Evolutionary conservation across 2,888 invertebrate genomes (phyloP).

Genomic region (Catotricha subobsoleta): DNA sequence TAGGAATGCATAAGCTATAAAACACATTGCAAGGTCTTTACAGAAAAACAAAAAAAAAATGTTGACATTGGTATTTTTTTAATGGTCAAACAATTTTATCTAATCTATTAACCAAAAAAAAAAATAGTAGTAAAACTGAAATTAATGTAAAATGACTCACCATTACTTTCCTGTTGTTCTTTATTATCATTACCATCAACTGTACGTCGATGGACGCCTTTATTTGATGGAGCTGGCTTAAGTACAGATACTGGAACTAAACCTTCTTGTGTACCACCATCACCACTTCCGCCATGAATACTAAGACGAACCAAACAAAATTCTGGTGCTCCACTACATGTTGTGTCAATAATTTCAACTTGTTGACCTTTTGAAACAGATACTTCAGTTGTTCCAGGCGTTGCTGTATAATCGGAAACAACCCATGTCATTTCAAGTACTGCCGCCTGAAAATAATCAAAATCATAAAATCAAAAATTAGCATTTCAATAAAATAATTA

Average conservation of each 20-base stretch:
- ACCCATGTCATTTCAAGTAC: constrained; percentile 83
- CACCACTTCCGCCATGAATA: constrained; percentile 19
- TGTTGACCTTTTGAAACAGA: constrained; percentile 81
- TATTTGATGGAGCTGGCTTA: constrained; percentile 49
- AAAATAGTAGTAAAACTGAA: no score
- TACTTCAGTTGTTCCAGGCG: constrained; percentile 57
- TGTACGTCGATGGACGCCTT: constrained; percentile 15
- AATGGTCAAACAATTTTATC: background rate
- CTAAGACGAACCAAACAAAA: constrained; percentile 52
- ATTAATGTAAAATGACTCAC: constrained; percentile 17
- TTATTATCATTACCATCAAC: constrained; percentile 21
- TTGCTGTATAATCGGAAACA: constrained; percentile 65
- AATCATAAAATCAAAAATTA: no score
- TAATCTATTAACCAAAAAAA: background rate
- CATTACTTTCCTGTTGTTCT: constrained; percentile 18
- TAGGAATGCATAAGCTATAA: no score
- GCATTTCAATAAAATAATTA: background rate
- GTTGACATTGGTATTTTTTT: background rate
- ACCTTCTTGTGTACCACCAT: constrained; percentile 47
- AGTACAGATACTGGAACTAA: constrained; percentile 64
- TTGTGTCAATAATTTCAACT: constrained; percentile 70
- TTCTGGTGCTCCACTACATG: constrained; percentile 45
- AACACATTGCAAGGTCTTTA: no score
- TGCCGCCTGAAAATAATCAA: no score
- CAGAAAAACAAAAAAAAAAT: no score